Percentiles rank a stretch among this genome's conserved stretches.
Conservation (phyloP, 2,888 invertebrate genomes). For the Vandiemenella viatica region DNA sequence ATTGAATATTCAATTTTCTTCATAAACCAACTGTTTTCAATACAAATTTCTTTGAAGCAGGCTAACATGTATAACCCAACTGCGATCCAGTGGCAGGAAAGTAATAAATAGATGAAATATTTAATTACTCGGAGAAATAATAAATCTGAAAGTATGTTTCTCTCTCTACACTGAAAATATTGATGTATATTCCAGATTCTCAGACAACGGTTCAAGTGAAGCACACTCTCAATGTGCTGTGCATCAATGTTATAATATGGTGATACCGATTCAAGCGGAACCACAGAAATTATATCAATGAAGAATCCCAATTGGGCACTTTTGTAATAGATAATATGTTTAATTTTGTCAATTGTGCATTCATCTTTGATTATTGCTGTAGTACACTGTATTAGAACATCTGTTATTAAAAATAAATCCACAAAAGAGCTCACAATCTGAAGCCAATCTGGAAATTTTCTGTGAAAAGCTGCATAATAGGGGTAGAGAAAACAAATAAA, state of each 20-base stretch:
- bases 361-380: slow-evolving; percentile 28
- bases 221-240: slow-evolving; percentile 23
- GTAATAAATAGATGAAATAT: slow-evolving; percentile 32
- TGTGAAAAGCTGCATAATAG: slow-evolving; percentile 33
- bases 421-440: slow-evolving; percentile 30
- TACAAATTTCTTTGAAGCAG: slow-evolving; percentile 34
- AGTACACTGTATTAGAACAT: slow-evolving; percentile 30
- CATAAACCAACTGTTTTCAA: slow-evolving; percentile 34
- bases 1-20: slow-evolving; percentile 14
- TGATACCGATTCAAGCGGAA: slow-evolving; percentile 34
- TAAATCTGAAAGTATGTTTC: slow-evolving; percentile 22
- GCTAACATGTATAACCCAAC: slow-evolving; percentile 36
- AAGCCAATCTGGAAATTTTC: slow-evolving; percentile 30
- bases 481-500: slow-evolving; percentile 34
- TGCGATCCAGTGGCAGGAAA: slow-evolving; percentile 38
- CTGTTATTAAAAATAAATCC: slow-evolving; percentile 30
- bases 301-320: slow-evolving; percentile 36
- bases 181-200: slow-evolving; percentile 35
- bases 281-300: slow-evolving; percentile 33
- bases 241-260: not conserved
- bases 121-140: slow-evolving; percentile 28
- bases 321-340: slow-evolving; percentile 30
- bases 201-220: slow-evolving; percentile 37
- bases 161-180: slow-evolving; percentile 33
- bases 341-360: slow-evolving; percentile 25